Evolutionary conservation across 2,888 invertebrate genomes (phyloP), one percentile per base, ranked within the genome.

Genomic region (Sphaerophoria rueppellii): DNA sequence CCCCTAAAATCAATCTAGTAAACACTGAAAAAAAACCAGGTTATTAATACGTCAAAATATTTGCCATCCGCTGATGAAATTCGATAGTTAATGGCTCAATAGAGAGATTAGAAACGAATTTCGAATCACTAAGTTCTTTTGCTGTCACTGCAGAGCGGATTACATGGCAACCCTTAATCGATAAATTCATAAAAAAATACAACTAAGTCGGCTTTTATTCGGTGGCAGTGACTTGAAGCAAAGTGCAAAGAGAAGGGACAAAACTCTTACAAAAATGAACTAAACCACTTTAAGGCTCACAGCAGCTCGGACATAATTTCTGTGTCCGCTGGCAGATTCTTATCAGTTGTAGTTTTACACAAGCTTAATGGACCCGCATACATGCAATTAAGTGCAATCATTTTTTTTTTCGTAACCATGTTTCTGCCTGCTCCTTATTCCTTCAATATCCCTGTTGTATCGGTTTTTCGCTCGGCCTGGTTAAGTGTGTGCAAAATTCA

Each of bases 341-440:
- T 85, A 85, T 85, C 85, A 85, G 85, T 81, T 85, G 85, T 76
- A 85, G 85, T 85, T 85, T 85, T 85, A 85, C 81, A 85, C 85
- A 85, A 85, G 81, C 81, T 85, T 85, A 85, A 85, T 85, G 85
- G 85, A 81, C 81, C 76, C 73, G 77, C 81, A 85, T 85, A 85
- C 85, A 85, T 85, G 85, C 85, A 85, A 85, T 85, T 85, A 85
- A 85, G 85, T 85, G 85, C 81, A 85, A 85, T 85, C 80, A 85
- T 73, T 80, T 76, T 74, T 71, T 72, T 54, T 67, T 52, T n/a
- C 34, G 35, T 40, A n/a, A 12, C 52, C 48, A 14, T 37, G 48
- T 35, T 40, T 40, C 1, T 6, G 11, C 9, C 40, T 35, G 24
- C 48, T 58, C 5, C 16, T 16, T 54, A 54, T 46, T 57, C 55